Evolutionary conservation across 1,140 invertebrate genomes (phyloP).

Genomic region (Asobara japonica): DNA sequence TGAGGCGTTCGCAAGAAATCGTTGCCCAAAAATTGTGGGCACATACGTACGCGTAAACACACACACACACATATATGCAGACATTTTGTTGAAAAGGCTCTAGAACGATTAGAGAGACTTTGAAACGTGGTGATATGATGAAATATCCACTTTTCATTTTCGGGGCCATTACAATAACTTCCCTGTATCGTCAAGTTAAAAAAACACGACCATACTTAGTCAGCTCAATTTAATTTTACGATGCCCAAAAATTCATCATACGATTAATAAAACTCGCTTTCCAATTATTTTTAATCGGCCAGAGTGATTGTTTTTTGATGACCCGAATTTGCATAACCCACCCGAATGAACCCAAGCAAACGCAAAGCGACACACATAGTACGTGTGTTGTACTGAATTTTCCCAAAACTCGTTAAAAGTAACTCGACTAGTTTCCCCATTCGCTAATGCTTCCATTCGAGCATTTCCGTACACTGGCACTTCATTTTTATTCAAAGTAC

Average conservation of each 20-base stretch:
- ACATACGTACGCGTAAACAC: too few relatives aligned
- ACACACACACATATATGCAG: too few relatives aligned
- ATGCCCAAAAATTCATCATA: background rate
- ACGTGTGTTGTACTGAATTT: constrained; percentile 26
- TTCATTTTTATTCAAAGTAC: constrained; percentile 67
- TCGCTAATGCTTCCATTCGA: constrained; percentile 61
- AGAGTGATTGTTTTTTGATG: constrained; percentile 12
- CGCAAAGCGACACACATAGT: background rate
- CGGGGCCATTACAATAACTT: too few relatives aligned
- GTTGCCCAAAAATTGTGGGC: too few relatives aligned
- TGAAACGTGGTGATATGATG: too few relatives aligned
- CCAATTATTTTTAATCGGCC: background rate
- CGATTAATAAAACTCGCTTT: background rate
- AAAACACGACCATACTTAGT: too few relatives aligned
- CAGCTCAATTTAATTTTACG: too few relatives aligned
- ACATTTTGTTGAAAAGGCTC: too few relatives aligned
- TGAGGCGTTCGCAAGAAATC: too few relatives aligned
- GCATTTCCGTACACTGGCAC: constrained; percentile 48
- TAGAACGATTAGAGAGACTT: too few relatives aligned
- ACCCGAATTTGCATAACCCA: background rate
- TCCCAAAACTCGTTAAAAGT: constrained; percentile 53
- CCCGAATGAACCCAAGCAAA: background rate
- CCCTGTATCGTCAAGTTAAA: too few relatives aligned
- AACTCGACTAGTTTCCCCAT: constrained; percentile 52
- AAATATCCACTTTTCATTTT: too few relatives aligned